phyloP scores from a whole-genome alignment of 2,797 vertebrate species.

The Furcifer pardalis region DNA sequence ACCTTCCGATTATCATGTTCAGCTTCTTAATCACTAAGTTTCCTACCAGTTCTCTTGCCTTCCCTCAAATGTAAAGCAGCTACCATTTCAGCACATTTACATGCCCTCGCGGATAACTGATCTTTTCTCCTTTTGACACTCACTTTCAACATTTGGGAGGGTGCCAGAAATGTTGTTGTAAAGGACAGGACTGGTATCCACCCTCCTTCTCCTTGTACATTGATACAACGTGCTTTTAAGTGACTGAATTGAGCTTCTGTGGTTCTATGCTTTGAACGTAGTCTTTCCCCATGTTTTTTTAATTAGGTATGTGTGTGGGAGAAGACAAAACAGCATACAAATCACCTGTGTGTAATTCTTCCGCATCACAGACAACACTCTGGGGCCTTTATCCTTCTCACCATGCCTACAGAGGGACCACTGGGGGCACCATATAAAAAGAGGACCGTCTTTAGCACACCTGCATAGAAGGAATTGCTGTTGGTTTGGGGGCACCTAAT shows the following conservation, averaged over 20 bases:
- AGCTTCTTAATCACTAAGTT: too few relatives aligned
- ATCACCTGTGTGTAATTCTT: not conserved
- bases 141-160: too few relatives aligned
- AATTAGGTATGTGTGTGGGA: not conserved
- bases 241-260: not conserved
- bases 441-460: not conserved
- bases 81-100: too few relatives aligned
- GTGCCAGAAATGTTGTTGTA: too few relatives aligned
- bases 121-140: too few relatives aligned
- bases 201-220: too few relatives aligned
- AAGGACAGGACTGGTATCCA: too few relatives aligned
- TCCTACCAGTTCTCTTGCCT: not conserved
- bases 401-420: not conserved
- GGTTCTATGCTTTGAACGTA: not conserved
- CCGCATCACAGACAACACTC: not conserved
- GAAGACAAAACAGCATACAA: not conserved
- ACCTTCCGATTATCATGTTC: too few relatives aligned
- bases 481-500: constrained; percentile 45
- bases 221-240: too few relatives aligned
- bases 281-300: not conserved
- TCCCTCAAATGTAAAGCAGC: too few relatives aligned
- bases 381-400: not conserved
- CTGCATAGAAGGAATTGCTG: constrained; percentile 33
- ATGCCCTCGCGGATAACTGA: too few relatives aligned
- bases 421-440: not conserved